Conservation (phyloP, 2,113 vertebrate genomes). For the Accipiter virgatus region DNA sequence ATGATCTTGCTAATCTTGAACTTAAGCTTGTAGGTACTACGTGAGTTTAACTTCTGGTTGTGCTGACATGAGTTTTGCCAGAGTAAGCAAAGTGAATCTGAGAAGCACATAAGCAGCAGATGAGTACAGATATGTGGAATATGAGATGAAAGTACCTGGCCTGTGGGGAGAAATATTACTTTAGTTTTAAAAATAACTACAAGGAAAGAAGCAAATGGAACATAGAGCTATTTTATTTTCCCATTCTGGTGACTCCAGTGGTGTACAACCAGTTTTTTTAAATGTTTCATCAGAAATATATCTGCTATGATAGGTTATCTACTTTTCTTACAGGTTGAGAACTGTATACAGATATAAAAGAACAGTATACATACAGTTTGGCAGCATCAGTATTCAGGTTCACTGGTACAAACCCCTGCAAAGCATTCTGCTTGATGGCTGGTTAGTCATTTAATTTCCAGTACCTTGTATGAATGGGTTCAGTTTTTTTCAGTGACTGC, state of each 20-base stretch:
- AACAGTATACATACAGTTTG: not conserved
- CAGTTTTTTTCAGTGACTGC: not conserved
- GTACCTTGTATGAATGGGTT: not conserved
- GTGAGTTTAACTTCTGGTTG: not conserved
- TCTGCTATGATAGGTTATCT: not conserved
- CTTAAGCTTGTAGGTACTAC: not conserved
- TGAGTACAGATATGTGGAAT: not conserved
- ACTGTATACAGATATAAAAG: not conserved
- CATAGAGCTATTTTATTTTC: not conserved
- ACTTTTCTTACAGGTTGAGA: not conserved
- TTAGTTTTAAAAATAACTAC: not conserved
- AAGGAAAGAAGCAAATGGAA: not conserved
- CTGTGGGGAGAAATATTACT: not conserved
- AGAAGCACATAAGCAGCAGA: not conserved
- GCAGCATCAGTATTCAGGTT: not conserved
- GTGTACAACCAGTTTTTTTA: not conserved
- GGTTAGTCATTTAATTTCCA: conserved; percentile 19
- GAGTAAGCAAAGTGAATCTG: not conserved
- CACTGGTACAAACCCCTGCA: not conserved
- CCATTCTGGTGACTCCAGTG: not conserved
- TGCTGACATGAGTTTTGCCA: not conserved
- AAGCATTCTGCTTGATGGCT: not conserved
- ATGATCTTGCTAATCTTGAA: not conserved
- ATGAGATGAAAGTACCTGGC: not conserved
- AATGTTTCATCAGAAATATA: not conserved